phyloP scores from a whole-genome alignment of 2,888 invertebrate species.

The Tetramorium bicarinatum region DNA sequence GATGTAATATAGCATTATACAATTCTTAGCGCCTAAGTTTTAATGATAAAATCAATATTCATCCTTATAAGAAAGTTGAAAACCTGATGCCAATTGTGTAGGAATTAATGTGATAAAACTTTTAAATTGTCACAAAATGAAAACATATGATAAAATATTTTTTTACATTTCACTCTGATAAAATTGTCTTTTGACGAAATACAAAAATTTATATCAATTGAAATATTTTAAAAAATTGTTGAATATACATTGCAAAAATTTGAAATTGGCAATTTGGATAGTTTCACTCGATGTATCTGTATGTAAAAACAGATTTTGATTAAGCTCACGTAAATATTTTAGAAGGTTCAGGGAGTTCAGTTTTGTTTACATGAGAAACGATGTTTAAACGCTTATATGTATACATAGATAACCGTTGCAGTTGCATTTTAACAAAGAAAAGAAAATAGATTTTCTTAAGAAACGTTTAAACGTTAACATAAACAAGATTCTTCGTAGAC shows the following conservation, averaged over 20 bases:
- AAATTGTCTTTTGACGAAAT: neutral
- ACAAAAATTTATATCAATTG: neutral
- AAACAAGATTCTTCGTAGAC: neutral
- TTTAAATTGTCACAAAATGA: neutral
- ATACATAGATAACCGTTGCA: neutral
- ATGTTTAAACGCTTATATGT: constrained; percentile 33
- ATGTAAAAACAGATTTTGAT: constrained; percentile 32
- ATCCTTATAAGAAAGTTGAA: constrained; percentile 28
- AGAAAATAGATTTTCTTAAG: neutral
- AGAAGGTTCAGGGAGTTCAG: constrained; percentile 75
- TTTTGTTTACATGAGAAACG: constrained; percentile 53
- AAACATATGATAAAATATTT: neutral
- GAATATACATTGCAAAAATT: neutral
- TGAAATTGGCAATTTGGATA: constrained; percentile 55
- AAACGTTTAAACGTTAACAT: neutral
- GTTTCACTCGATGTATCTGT: constrained; percentile 16
- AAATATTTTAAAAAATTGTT: neutral
- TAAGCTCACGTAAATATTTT: constrained; percentile 51
- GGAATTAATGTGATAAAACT: constrained; percentile 7
- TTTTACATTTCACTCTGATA: neutral
- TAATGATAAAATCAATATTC: constrained; percentile 46
- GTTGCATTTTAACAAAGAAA: neutral
- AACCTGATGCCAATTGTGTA: constrained; percentile 42
- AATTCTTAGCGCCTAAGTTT: constrained; percentile 61
- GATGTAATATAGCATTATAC: constrained; percentile 9